phyloP scores from a whole-genome alignment of 2,797 vertebrate species.

The Meriones psammophilus region DNA sequence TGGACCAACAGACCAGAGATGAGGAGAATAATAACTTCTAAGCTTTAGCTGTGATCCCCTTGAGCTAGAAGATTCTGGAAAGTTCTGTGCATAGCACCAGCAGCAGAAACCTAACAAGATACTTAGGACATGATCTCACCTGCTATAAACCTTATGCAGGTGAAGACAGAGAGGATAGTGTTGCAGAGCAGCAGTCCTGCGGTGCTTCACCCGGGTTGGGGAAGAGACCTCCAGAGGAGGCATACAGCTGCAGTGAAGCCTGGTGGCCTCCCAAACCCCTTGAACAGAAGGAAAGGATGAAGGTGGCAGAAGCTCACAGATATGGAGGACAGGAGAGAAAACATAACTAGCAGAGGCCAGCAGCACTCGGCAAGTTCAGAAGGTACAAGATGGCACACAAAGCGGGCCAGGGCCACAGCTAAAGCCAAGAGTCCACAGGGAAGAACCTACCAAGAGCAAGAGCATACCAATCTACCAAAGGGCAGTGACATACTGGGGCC shows the following conservation, averaged over 20 bases:
- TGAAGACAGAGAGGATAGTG: too few species aligned
- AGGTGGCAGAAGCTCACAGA: neutral
- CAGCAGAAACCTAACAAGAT: neutral
- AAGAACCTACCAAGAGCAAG: neutral
- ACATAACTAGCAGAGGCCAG: too few species aligned
- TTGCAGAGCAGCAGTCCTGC: rapidly evolving
- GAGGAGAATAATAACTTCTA: rapidly evolving
- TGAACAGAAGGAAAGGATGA: neutral
- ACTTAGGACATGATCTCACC: rapidly evolving
- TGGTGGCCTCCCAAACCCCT: neutral
- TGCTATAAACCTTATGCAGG: rapidly evolving
- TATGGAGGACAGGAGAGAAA: too few species aligned
- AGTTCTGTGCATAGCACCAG: neutral
- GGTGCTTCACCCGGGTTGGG: rapidly evolving
- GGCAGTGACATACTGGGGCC: neutral
- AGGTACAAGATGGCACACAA: neutral
- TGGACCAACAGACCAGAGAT: rapidly evolving
- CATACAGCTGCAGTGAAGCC: neutral
- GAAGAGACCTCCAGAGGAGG: neutral
- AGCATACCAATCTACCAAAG: neutral
- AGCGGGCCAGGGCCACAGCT: neutral
- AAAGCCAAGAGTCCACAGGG: neutral
- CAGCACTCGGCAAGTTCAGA: neutral
- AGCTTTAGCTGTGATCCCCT: neutral
- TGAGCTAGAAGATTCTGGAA: neutral